Conservation (phyloP, 2,888 invertebrate genomes). For the Cryptocephalus moraei region DNA sequence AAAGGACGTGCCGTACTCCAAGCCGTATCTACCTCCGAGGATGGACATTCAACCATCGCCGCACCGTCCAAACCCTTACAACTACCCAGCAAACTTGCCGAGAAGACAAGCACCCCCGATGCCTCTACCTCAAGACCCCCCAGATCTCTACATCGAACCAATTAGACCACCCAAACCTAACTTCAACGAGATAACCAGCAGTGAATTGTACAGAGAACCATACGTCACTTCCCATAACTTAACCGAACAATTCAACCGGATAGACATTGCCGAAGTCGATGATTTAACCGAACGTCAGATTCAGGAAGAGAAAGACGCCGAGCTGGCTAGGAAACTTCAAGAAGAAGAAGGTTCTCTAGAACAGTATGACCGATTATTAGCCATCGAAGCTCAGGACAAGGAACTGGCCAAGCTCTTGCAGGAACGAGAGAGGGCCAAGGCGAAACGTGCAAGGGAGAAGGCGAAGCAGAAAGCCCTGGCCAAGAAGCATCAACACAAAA, state of each 20-base stretch:
- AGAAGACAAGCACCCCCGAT: conserved; percentile 32
- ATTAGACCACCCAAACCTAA: background rate
- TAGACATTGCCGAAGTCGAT: conserved; percentile 37
- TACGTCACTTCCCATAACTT: conserved; percentile 20
- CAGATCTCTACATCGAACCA: conserved; percentile 11
- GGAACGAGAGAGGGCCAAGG: conserved; percentile 61
- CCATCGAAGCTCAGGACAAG: conserved; percentile 71
- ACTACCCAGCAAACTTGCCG: conserved; percentile 27
- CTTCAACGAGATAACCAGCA: conserved; percentile 14
- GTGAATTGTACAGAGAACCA: conserved; percentile 32
- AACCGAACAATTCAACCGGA: conserved; percentile 28
- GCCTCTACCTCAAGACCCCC: conserved; percentile 28
- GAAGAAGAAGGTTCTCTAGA: conserved; percentile 59
- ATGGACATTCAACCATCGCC: conserved; percentile 22
- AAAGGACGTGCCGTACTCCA: conserved; percentile 13
- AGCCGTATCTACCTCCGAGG: conserved; percentile 17
- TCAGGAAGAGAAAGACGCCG: conserved; percentile 67
- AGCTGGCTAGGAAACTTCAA: conserved; percentile 64
- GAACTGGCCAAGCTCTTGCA: conserved; percentile 68
- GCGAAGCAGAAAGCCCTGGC: conserved; percentile 52
- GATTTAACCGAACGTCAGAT: conserved; percentile 45
- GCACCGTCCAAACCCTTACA: conserved; percentile 23
- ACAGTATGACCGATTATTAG: conserved; percentile 45
- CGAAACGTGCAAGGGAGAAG: conserved; percentile 58
- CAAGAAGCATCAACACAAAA: conserved; percentile 37